Evolutionary conservation across 2,113 vertebrate genomes (phyloP).

Genomic region (Sigmodon hispidus): DNA sequence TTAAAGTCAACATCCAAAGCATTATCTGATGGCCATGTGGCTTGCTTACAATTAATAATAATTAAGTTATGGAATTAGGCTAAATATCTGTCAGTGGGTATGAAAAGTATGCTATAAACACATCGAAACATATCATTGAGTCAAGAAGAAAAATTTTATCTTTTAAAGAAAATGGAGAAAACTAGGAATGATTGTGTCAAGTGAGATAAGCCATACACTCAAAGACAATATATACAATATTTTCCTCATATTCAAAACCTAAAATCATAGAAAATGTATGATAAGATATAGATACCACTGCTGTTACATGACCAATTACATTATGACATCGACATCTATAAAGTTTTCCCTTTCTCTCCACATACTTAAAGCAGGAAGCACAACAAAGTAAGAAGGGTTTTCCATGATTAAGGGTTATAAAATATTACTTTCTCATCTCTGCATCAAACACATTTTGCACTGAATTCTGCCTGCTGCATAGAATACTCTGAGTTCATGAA

Average conservation of each 20-base stretch:
- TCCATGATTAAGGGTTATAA: background rate
- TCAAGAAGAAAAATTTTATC: background rate
- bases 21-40: background rate
- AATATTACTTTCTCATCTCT: background rate
- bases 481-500: background rate
- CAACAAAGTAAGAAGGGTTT: background rate
- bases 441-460: background rate
- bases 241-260: background rate
- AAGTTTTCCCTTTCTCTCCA: background rate
- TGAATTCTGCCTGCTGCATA: background rate
- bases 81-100: background rate
- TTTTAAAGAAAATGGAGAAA: background rate
- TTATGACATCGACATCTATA: background rate
- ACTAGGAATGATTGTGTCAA: background rate
- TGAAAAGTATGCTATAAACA: background rate
- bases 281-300: background rate
- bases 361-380: background rate
- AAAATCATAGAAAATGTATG: background rate
- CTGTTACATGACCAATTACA: background rate
- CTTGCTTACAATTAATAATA: too few species aligned
- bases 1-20: background rate
- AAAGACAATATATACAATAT: background rate
- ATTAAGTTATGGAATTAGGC: too few species aligned
- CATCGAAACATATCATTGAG: background rate
- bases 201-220: background rate